phyloP scores from a whole-genome alignment of 2,888 invertebrate genomes.

The Quadriops clusia region DNA sequence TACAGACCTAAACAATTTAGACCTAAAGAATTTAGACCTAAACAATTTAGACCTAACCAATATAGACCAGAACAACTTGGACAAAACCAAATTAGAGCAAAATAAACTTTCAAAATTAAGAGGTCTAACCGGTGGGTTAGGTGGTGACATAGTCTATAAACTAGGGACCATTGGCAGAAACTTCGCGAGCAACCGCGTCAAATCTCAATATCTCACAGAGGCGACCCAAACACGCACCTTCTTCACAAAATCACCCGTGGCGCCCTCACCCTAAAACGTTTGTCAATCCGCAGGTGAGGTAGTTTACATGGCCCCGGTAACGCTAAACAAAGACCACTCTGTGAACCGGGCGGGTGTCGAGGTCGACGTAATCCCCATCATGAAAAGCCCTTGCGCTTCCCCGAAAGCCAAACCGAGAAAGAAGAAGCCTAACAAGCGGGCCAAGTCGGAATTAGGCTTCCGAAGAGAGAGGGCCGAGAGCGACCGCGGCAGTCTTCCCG shows the following conservation, averaged over 20 bases:
- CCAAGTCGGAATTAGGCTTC: conserved; percentile 32
- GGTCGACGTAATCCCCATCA: conserved; percentile 37
- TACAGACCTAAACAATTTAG: too few relatives aligned
- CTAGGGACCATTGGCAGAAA: too few relatives aligned
- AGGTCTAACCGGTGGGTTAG: too few relatives aligned
- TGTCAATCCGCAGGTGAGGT: conserved; percentile 33
- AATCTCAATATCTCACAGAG: too few relatives aligned
- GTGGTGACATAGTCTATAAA: too few relatives aligned
- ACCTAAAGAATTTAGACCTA: too few relatives aligned
- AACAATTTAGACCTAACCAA: too few relatives aligned
- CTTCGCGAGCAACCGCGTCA: too few relatives aligned
- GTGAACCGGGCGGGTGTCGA: conserved; percentile 46
- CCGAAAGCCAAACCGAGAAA: conserved; percentile 25
- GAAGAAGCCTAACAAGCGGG: conserved; percentile 23
- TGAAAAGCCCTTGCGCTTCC: conserved; percentile 34
- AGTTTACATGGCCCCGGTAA: conserved; percentile 38
- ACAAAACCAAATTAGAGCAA: too few relatives aligned
- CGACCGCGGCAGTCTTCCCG: conserved; percentile 31
- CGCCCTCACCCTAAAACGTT: too few relatives aligned
- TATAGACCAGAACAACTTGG: too few relatives aligned
- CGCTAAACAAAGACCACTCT: conserved; percentile 38
- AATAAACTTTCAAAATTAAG: too few relatives aligned
- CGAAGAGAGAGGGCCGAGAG: conserved; percentile 20
- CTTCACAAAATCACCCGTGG: conserved; percentile 5
- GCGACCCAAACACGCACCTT: conserved; percentile 19